Evolutionary conservation across 1,140 invertebrate genomes (phyloP), one percentile per base, ranked within the genome.

Genomic region (Musca domestica): DNA sequence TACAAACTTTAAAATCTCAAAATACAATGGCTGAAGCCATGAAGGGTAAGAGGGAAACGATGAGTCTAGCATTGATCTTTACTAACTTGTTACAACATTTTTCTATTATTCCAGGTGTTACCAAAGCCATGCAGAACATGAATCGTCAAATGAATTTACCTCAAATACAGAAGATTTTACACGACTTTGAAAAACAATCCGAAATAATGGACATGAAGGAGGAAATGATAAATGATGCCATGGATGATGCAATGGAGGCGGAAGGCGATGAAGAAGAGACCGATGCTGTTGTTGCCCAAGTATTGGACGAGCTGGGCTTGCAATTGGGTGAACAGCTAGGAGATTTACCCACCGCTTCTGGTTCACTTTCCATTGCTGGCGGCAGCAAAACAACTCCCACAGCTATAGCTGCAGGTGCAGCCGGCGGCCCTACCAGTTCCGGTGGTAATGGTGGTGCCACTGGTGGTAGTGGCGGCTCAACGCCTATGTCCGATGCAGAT

Each of bases 191-290:
- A 83, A 98, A 98, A 76, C 98, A 99, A 80, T 96, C 95, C 0
- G 97, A 99, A 85, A 98, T 99, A 68, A 99, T 99, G 98, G 98
- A 99, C 81, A 99, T 99, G 97, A 99, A 99, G 80, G 98, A 99
- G 84, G 98, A 99, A 85, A 97, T 99, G 88, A 99, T 99, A 91
- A 98, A 96, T 83, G 98, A 99, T 84, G 97, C 95, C 7, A 99
- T 99, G 75, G 98, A 99, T 83, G 98, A 99, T 85, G 98, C 97
- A 2, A 96, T 99, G 91, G 98, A 95, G 71, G 98, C 95, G 74
- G 97, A 98, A 81, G 96, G 91, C 47, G 98, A 99, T 81, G 98
- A 99, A 83, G 96, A 98, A 81, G 98, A 99, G 86, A 97, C 92
- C 75, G 93, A 95, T 83, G 91, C 92, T n/a, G 88, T 95, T 73